Evolutionary conservation across 2,888 invertebrate genomes (phyloP), one percentile per base, ranked within the genome.

Genomic region (Acleris cristana): DNA sequence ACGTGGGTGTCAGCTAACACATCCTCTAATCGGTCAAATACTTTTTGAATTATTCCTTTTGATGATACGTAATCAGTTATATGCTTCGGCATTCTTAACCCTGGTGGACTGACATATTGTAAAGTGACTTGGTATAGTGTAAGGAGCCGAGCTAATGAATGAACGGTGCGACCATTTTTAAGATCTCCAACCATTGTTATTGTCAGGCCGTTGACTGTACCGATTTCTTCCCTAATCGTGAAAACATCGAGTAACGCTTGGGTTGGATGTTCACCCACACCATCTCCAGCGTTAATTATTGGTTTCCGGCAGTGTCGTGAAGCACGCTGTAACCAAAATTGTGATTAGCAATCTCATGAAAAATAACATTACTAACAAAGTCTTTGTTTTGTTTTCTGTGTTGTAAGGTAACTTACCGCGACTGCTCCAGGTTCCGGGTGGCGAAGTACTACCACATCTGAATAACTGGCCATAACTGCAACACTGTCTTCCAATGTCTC

Each of bases 171-270:
- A 0, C 99, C 99, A 87, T 99, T 97, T 86, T 98, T 99, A 75
- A 99, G 93, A 88, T 99, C 99, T 6, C 99, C 99, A 21, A 99
- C 99, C 96, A 99, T 96, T 0, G 99, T 99, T 62, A 99, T 98
- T 0, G 98, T 99, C 12, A 99, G 93, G 0, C 98, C 98, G 83
- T 99, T 99, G 0, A 99, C 99, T 0, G 99, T 99, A 75, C 99
- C 99, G 70, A 99, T 98, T 93, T 99, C 99, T 90, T 99, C 99
- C 71, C 99, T 95, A 77, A 99, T 99, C 6, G 99, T 99, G 83
- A 99, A 99, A 4, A 99, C 95, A 82, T 99, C 99, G 12, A 99
- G 93, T 16, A 99, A 92, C 0, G 99, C 99, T 93, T 99, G 99
- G 0, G 99, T 99, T 0, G 99, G 99, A 89, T 99, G 99, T 84